Evolutionary conservation across 2,113 vertebrate genomes (phyloP), one percentile per base, ranked within the genome.

Genomic region (Oryzias celebensis): DNA sequence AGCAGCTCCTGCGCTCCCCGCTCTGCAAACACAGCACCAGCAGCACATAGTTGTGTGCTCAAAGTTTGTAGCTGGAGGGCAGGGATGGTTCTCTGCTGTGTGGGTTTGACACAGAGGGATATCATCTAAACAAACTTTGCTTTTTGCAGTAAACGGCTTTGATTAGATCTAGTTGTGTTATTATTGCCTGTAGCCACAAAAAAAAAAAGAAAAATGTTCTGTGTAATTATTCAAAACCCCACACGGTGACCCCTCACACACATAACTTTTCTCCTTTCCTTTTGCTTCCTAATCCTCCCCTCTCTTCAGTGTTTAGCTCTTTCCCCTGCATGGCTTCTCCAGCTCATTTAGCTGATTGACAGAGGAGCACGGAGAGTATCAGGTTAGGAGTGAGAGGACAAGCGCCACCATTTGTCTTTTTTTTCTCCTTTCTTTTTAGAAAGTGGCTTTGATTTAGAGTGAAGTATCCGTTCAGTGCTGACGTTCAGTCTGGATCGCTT

Each of bases 61-160:
- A 75, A 87, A 91, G 80, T 89, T 80, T 88, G 83, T 92, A 82
- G 87, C 92, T 87, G 22, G 46, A 76, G 90, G 92, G 91, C 88
- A 86, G 86, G 91, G 87, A 85, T 85, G 82, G 85, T 77, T 56
- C 60, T 50, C 45, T 62, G 26, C 8, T 47, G 28, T 49, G 56
- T 73, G 43, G 20, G 24, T 41, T 52, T 52, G 47, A 65, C 69
- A 73, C 62, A 45, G 49, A 56, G 56, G 77, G 75, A 75, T 81
- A 75, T 69, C 68, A 80, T 84, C 72, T 85, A 73, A 73, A 78
- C 80, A 87, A 88, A 77, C 75, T 77, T 73, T 47, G 63, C 41
- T 75, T 83, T 74, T 68, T 84, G 60, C 71, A 74, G 82, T 67
- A 61, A 73, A 83, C 78, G 62, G 71, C 75, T 81, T 53, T 77